Percentiles rank a stretch among this genome's conserved stretches.
Evolutionary conservation across 2,888 invertebrate genomes (phyloP).

Genomic region (Lepeophtheirus nordmannii): DNA sequence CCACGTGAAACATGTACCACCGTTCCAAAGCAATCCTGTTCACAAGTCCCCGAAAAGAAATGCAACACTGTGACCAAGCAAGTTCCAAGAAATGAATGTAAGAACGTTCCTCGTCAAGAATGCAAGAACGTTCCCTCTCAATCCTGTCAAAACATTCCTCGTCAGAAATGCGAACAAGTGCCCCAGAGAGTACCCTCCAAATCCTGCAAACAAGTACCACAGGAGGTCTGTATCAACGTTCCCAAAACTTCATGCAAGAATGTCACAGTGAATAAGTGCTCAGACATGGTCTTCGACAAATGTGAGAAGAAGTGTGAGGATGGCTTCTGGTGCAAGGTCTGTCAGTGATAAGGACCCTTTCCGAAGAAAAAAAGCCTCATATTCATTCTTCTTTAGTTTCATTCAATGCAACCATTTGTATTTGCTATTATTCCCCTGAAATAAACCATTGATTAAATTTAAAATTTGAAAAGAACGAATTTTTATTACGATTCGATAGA

Average conservation of each 20-base stretch:
- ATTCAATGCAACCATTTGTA: too few relatives aligned
- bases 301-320: constrained; percentile 18
- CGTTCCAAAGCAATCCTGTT: constrained; percentile 2
- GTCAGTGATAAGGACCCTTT: not conserved
- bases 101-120: constrained; percentile 9
- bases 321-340: constrained; percentile 21
- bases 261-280: not conserved
- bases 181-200: constrained; percentile 4
- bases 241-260: constrained; percentile 12
- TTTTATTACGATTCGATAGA: too few relatives aligned
- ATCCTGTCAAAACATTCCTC: constrained; percentile 7
- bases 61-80: constrained; percentile 11
- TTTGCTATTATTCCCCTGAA: too few relatives aligned
- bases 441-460: too few relatives aligned
- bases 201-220: constrained; percentile 8
- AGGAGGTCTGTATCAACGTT: constrained; percentile 12
- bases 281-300: constrained; percentile 10
- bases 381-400: constrained; percentile 1
- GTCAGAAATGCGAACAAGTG: constrained; percentile 22
- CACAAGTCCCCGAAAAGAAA: not conserved
- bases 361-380: not conserved
- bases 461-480: too few relatives aligned
- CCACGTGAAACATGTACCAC: constrained; percentile 2
- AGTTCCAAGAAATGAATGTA: constrained; percentile 18
- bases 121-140: constrained; percentile 12